Evolutionary conservation across 2,888 invertebrate species (phyloP).

Genomic region (Amphipyra tragopoginis): DNA sequence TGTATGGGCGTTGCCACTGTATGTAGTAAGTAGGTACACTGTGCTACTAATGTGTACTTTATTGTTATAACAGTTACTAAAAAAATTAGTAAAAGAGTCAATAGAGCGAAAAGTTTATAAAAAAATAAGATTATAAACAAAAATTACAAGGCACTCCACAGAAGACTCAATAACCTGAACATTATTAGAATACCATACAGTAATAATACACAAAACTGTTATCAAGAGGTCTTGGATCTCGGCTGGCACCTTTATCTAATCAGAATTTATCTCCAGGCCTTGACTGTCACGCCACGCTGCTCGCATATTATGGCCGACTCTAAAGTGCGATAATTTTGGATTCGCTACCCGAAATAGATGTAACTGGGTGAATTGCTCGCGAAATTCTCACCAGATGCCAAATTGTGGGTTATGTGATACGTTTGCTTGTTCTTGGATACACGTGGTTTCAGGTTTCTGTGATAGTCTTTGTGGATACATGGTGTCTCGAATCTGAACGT

Average conservation of each 20-base stretch:
- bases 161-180: background rate
- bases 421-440: slow-evolving; percentile 6
- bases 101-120: too few species aligned
- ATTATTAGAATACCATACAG: background rate
- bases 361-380: slow-evolving; percentile 32
- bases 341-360: slow-evolving; percentile 55
- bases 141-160: too few species aligned
- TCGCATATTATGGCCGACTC: slow-evolving; percentile 44
- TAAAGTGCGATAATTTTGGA: slow-evolving; percentile 51
- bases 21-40: too few species aligned
- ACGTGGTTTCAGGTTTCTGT: background rate
- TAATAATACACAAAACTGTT: slow-evolving; percentile 43
- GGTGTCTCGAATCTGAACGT: too few species aligned
- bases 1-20: too few species aligned
- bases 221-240: slow-evolving; percentile 59
- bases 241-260: slow-evolving; percentile 65
- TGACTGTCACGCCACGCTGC: slow-evolving; percentile 57
- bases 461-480: background rate
- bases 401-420: slow-evolving; percentile 19
- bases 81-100: too few species aligned
- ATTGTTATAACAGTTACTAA: too few species aligned
- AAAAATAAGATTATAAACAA: too few species aligned
- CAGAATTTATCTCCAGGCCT: slow-evolving; percentile 64
- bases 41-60: too few species aligned
- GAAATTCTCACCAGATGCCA: slow-evolving; percentile 30